Percentiles rank a stretch among this genome's conserved stretches.
phyloP scores from a whole-genome alignment of 2,888 invertebrate genomes.

The Hetaerina titia region DNA sequence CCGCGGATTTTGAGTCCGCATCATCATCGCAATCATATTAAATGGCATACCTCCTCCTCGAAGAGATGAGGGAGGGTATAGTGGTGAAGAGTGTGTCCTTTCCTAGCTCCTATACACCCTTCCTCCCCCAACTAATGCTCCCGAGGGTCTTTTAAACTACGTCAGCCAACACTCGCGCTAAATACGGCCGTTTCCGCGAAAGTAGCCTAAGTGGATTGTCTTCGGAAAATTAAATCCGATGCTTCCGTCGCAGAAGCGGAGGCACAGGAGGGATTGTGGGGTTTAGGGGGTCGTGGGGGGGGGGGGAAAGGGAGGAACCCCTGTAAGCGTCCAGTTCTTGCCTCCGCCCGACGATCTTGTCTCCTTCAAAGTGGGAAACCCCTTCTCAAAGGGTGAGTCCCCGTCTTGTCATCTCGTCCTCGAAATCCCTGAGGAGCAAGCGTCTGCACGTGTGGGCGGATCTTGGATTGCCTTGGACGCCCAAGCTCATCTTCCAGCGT shows the following conservation, averaged over 20 bases:
- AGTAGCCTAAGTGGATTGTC: slow-evolving; percentile 17
- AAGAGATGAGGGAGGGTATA: background rate
- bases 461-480: too few species aligned
- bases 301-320: background rate
- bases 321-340: background rate
- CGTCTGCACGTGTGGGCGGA: too few species aligned
- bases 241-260: background rate
- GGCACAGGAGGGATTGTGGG: too few species aligned
- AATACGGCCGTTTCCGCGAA: background rate
- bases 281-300: background rate
- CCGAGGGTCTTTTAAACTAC: background rate
- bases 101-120: background rate
- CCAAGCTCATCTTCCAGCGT: too few species aligned
- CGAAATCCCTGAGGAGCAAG: too few species aligned
- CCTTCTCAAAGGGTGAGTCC: too few species aligned
- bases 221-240: background rate
- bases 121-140: background rate
- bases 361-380: too few species aligned
- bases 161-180: background rate
- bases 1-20: background rate
- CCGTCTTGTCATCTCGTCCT: too few species aligned
- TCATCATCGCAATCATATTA: background rate
- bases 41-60: background rate
- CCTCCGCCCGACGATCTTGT: background rate
- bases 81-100: background rate